Base-by-base conservation (phyloP, 2,113 vertebrate genomes). In the Emydocephalus ijimae region DNA sequence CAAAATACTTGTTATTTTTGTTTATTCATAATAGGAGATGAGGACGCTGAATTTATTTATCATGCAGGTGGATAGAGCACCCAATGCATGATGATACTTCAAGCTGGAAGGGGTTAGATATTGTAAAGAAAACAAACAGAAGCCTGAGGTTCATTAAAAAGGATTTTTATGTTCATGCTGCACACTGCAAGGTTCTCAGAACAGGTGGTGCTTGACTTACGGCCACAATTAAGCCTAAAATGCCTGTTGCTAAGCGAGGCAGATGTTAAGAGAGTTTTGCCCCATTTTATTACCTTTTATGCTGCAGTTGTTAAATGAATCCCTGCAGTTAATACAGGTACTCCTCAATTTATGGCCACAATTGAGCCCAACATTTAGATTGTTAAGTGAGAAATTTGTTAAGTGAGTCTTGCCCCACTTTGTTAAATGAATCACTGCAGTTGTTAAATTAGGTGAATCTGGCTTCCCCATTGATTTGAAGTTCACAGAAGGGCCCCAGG, bases 1-100 rank as follows among this genome's bases (percentile, higher is more conserved):
- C 54, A 26, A 74, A 43, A 88, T 93, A 93, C 91, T 55, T 86
- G 54, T 89, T 91, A 89, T 86, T 94, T 87, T 74, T 93, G 91
- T 57, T 94, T 92, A 92, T 93, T 93, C 86, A 74, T 59, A 87
- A 89, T 54, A 57, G 50, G 55, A 81, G 69, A 89, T 45, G 18
- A 45, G 43, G 12, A 15, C 4, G 3, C 1, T 74, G 4, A 1
- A 74, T 74, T 34, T 18, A 74, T 74, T 74, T 15, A 74, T 74
- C n/a, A 20, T 74, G 14, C 14, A 34, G 29, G n/a, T 34, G 14
- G 34, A 74, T 74, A 34, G n/a, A 5, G n/a, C 10, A 64, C 26
- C 59, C 59, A 64, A 64, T 11, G 26, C 64, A 18, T n/a, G 18
- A 18, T 3, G 64, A 18, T 5, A 15, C n/a, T 74, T 15, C 64